Percentiles rank a stretch among this genome's conserved stretches.
These are phyloP conservation scores for Catocala fraxini DNA, from an alignment of 2,888 invertebrate genomes.

Conservation along the genomic window DNA sequence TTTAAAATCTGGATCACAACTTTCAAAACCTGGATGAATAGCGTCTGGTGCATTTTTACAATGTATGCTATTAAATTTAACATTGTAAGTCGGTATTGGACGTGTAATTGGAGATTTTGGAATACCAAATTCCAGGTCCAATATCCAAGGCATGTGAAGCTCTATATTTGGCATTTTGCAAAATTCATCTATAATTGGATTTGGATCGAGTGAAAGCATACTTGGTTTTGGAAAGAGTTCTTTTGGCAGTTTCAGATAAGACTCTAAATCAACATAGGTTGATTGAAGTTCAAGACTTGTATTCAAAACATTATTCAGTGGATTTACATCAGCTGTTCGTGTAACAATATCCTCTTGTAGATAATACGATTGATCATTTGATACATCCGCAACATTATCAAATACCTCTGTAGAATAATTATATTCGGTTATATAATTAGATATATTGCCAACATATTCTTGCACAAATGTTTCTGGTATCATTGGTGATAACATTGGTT, in stretches of 20 bases:
- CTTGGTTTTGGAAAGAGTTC: slow-evolving; percentile 69
- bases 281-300: neutral
- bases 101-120: slow-evolving; percentile 61
- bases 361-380: neutral
- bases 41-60: slow-evolving; percentile 69
- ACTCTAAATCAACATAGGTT: slow-evolving; percentile 52
- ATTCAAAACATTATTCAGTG: slow-evolving; percentile 13
- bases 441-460: slow-evolving; percentile 6
- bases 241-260: slow-evolving; percentile 65
- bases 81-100: slow-evolving; percentile 68
- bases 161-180: slow-evolving; percentile 62
- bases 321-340: neutral
- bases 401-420: neutral
- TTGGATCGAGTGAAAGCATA: slow-evolving; percentile 66
- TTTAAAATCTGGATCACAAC: slow-evolving; percentile 66
- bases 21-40: slow-evolving; percentile 73
- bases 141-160: slow-evolving; percentile 64
- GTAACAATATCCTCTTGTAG: neutral
- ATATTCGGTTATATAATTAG: slow-evolving; percentile 16
- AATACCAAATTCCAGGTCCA: slow-evolving; percentile 74
- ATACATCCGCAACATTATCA: neutral
- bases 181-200: slow-evolving; percentile 71
- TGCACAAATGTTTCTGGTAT: slow-evolving; percentile 19
- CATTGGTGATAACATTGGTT: slow-evolving; percentile 30
- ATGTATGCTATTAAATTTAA: slow-evolving; percentile 66